Evolutionary conservation across 2,113 vertebrate species (phyloP).

Genomic region (Campylomormyrus numenius): DNA sequence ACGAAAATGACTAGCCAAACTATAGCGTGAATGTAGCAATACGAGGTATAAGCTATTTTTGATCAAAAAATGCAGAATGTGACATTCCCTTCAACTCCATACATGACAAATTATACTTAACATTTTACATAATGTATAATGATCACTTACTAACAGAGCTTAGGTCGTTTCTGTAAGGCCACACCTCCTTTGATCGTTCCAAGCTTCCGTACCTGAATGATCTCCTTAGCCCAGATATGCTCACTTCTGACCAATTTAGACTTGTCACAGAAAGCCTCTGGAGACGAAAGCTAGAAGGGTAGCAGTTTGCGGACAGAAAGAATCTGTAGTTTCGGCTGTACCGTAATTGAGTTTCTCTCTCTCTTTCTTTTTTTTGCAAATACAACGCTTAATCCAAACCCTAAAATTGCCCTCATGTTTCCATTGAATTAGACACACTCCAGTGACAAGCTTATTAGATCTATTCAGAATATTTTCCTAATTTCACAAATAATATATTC

Average conservation of each 20-base stretch:
- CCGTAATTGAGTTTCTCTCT: background rate
- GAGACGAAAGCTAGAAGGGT: background rate
- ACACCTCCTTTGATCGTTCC: background rate
- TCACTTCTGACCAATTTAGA: conserved; percentile 2
- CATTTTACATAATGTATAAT: background rate
- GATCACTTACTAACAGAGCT: background rate
- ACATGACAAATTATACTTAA: background rate
- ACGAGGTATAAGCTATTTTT: no score
- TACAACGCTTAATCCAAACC: conserved; percentile 11
- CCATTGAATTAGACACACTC: conserved; percentile 3
- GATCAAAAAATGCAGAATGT: background rate
- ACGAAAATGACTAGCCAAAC: background rate
- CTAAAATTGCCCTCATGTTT: conserved; percentile 10
- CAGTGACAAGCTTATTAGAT: conserved; percentile 12
- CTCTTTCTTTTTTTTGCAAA: background rate
- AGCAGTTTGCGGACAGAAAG: background rate
- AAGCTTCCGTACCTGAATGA: background rate
- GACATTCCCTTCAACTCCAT: background rate
- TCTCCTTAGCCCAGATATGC: background rate
- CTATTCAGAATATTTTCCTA: conserved; percentile 5
- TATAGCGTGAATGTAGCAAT: no score
- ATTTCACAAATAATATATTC: conserved; percentile 13
- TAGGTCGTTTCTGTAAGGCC: background rate
- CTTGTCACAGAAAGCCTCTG: background rate
- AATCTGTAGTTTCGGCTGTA: background rate